Conservation (phyloP, 1,140 invertebrate species). For the Lepidotrigona ventralis region DNA sequence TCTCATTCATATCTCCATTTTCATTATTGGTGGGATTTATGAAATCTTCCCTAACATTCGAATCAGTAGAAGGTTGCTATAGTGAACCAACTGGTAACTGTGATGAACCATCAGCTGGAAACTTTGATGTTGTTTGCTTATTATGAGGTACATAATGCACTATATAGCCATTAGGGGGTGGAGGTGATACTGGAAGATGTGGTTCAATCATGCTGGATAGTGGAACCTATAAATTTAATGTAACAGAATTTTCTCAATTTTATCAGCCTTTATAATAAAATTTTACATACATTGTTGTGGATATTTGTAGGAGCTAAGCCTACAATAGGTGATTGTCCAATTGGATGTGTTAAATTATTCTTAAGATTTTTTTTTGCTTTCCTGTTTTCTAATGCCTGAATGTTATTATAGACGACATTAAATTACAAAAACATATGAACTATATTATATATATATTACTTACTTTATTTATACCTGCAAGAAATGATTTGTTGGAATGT, state of each 20-base stretch:
- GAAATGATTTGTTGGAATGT: neutral
- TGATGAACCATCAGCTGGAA: constrained; percentile 4
- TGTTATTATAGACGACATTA: neutral
- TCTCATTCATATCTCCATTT: neutral
- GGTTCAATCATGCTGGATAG: neutral
- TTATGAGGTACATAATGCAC: constrained; percentile 6
- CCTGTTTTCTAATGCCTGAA: neutral
- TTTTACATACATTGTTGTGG: neutral
- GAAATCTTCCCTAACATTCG: neutral
- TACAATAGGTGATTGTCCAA: neutral
- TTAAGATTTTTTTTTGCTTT: neutral
- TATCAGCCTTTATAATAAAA: neutral
- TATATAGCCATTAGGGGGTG: constrained; percentile 29
- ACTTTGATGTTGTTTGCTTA: neutral
- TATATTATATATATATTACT: constrained; percentile 20
- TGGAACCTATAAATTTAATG: constrained; percentile 5
- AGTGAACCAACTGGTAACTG: neutral
- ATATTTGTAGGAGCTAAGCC: neutral
- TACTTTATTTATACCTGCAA: constrained; percentile 34
- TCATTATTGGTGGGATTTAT: neutral
- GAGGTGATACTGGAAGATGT: neutral
- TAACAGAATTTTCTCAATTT: neutral
- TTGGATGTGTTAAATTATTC: neutral
- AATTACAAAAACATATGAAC: neutral
- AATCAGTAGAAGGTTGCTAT: neutral